Base-by-base conservation (phyloP, 2,113 vertebrate genomes). In the Sus scrofa region DNA sequence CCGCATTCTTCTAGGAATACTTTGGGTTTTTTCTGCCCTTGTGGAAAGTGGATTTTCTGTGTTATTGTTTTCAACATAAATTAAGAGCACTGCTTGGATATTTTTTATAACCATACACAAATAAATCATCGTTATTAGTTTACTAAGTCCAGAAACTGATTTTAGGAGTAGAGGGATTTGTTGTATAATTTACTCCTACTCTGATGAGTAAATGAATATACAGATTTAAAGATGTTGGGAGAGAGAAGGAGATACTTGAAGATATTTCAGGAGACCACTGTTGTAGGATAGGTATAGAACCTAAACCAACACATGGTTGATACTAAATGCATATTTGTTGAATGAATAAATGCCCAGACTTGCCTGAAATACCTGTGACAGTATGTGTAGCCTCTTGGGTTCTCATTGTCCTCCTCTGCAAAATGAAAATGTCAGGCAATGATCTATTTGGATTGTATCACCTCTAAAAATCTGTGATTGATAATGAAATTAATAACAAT, bases 401-500 rank as follows among this genome's bases (percentile, higher is more conserved):
- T 54, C 39, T 96, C 50, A 54, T 7, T 58, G 68, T 85, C 19
- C 0, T 75, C 32, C 14, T 96, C 12, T 95, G n/a, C 16, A 94
- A 71, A 75, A 83, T 58, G 3, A 90, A 92, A 54, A 22, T 85
- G 7, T 54, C 24, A 11, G 34, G 65, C 9, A 83, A 16, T 79
- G 32, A 44, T 84, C 13, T 44, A 4, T 27, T 92, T 65, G 34
- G 44, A 81, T 65, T 6, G 0, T 89, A 89, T 88, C 15, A 44
- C 37, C 24, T 68, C 50, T 83, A 83, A 92, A 77, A 56, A 52
- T 39, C 20, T 91, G 37, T 74, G 50, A 24, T 82, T 87, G 34
- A 89, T 97, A 67, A 54, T 32, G 39, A 27, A 89, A 68, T 52
- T 86, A 82, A 65, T 39, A 86, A 22, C 20, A 74, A 75, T 88